Evolutionary conservation across 2,113 vertebrate species (phyloP).

Genomic region (Numida meleagris): DNA sequence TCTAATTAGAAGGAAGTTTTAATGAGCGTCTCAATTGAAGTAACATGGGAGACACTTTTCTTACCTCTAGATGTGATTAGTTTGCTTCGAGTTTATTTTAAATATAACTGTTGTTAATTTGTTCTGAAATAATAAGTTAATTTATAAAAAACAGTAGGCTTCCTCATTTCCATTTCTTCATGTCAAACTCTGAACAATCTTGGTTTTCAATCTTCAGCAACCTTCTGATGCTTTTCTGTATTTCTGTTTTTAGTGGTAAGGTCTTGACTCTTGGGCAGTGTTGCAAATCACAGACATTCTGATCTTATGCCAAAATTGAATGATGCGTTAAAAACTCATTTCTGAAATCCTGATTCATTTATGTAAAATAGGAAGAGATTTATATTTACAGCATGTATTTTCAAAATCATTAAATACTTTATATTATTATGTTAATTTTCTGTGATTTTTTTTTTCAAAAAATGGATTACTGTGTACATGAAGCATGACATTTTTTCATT

Average conservation of each 20-base stretch:
- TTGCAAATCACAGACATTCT: background rate
- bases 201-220: background rate
- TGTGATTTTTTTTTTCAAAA: background rate
- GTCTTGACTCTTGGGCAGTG: background rate
- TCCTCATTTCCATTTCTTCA: background rate
- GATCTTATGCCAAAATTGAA: background rate
- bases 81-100: background rate
- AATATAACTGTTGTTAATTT: background rate
- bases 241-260: background rate
- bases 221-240: background rate
- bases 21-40: background rate
- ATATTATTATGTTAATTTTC: background rate
- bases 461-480: background rate
- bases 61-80: background rate
- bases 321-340: background rate
- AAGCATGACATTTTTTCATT: background rate
- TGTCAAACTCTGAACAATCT: background rate
- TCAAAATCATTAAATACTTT: background rate
- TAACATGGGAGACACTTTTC: background rate
- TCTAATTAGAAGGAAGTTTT: background rate
- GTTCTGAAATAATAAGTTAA: background rate
- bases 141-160: background rate
- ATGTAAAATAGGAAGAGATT: background rate
- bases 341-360: background rate
- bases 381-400: background rate